phyloP scores from a whole-genome alignment of 2,797 vertebrate genomes.

The Prunella strophiata region DNA sequence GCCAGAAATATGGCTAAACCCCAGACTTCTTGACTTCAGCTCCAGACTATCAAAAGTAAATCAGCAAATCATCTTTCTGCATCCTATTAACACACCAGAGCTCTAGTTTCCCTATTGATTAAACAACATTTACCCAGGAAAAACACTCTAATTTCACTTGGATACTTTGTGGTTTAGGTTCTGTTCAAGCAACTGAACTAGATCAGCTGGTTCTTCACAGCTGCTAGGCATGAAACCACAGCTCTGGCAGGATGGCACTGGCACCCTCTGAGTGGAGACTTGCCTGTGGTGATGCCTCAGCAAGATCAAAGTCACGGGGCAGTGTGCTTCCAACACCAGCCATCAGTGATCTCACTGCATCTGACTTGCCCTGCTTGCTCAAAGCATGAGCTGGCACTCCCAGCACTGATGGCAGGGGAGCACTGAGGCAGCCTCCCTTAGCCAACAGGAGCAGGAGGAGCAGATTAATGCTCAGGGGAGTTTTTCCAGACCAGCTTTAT shows the following conservation, averaged over 20 bases:
- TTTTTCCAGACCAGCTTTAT: not conserved
- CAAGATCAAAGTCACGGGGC: not conserved
- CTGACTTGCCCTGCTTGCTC: not conserved
- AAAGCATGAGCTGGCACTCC: not conserved
- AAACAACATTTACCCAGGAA: not conserved
- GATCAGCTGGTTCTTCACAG: not conserved
- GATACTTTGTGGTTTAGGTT: not conserved
- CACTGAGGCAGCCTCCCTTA: not conserved
- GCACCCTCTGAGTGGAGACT: not conserved
- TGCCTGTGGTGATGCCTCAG: not conserved
- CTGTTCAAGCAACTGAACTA: not conserved
- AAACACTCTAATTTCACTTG: not conserved
- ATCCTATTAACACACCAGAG: not conserved
- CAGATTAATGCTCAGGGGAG: accelerated
- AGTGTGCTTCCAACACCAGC: not conserved
- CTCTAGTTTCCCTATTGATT: not conserved
- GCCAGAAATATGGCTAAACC: not conserved
- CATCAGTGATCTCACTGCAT: not conserved
- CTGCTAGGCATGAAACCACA: not conserved
- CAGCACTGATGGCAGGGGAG: accelerated
- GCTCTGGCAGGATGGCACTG: not conserved
- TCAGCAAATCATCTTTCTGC: not conserved
- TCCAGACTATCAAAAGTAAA: not conserved
- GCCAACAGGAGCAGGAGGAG: not conserved
- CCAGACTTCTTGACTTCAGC: not conserved